phyloP scores from a whole-genome alignment of 2,113 vertebrate species.

The Ramphastos sulfuratus region DNA sequence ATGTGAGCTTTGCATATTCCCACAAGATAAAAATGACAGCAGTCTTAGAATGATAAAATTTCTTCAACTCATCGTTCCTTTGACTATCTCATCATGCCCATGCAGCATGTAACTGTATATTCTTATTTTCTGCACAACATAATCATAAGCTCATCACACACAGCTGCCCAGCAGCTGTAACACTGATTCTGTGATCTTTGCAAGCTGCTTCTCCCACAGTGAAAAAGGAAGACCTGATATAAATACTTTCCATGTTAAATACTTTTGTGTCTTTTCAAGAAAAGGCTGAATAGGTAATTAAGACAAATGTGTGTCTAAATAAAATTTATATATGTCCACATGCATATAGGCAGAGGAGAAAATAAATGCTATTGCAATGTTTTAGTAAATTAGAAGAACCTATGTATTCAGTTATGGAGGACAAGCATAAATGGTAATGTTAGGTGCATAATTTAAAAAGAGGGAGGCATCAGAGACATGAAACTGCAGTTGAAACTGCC shows the following conservation, averaged over 20 bases:
- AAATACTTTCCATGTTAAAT: neutral
- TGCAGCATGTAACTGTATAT: neutral
- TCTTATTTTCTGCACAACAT: neutral
- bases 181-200: neutral
- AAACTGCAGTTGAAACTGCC: neutral
- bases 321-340: neutral
- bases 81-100: neutral
- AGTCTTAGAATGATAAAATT: neutral
- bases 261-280: neutral
- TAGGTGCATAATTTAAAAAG: neutral
- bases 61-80: neutral
- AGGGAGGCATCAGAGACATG: neutral
- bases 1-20: neutral
- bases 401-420: neutral
- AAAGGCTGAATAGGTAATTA: neutral
- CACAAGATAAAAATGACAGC: slow-evolving; percentile 31
- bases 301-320: neutral
- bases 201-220: neutral
- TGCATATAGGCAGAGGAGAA: neutral
- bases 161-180: neutral
- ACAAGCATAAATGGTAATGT: neutral
- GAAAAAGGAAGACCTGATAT: neutral
- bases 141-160: neutral
- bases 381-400: neutral
- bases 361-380: neutral